These are phyloP conservation scores for Dinocampus coccinellae DNA, from an alignment of 2,888 invertebrate species.

Conservation along the genomic window DNA sequence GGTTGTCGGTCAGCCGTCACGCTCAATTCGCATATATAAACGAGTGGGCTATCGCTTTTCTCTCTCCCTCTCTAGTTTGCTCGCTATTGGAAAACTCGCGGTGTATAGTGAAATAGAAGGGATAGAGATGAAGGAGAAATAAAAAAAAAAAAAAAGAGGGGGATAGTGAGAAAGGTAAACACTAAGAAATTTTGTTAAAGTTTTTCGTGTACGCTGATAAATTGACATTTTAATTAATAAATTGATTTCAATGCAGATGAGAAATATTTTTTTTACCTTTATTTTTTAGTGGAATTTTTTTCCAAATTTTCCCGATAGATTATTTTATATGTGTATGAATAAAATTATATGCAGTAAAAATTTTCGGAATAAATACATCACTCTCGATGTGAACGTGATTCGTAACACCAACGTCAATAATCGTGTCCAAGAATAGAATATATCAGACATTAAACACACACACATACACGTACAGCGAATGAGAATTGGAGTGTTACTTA, in stretches of 20 bases:
- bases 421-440: too few species aligned
- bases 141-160: neutral
- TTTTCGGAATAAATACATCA: constrained; percentile 9
- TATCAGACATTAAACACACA: neutral
- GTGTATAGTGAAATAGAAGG: too few species aligned
- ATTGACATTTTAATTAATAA: neutral
- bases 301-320: too few species aligned
- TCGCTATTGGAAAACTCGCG: neutral
- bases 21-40: constrained; percentile 17
- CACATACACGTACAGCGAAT: too few species aligned
- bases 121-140: too few species aligned
- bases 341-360: too few species aligned
- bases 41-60: neutral
- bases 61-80: neutral
- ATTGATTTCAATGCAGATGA: too few species aligned
- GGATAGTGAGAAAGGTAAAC: neutral
- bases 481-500: too few species aligned
- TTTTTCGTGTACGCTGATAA: neutral
- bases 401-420: too few species aligned
- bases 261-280: neutral
- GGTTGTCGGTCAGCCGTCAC: constrained; percentile 25
- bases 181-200: neutral
- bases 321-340: too few species aligned
- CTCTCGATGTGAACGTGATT: neutral
- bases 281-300: constrained; percentile 4